Percentiles rank a stretch among this genome's conserved stretches.
Conservation (phyloP, 2,113 vertebrate genomes). For the Atlantisia rogersi region DNA sequence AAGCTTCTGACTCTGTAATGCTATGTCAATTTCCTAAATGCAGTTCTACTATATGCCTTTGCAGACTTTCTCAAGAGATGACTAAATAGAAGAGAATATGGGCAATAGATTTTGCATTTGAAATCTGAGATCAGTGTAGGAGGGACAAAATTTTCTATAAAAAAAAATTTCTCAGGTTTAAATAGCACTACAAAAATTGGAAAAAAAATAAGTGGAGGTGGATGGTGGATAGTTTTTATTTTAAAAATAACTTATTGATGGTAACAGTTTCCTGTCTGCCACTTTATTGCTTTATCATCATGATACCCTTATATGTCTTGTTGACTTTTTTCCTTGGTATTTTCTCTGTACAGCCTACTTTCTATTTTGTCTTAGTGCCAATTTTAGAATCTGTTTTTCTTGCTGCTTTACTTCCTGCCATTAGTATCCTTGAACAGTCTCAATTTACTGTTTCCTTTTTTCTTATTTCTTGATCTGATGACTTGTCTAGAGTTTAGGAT, state of each 20-base stretch:
- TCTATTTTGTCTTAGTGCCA: not conserved
- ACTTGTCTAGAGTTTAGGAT: not conserved
- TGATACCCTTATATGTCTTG: not conserved
- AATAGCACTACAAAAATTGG: not conserved
- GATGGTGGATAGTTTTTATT: not conserved
- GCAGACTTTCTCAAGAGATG: not conserved
- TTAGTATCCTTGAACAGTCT: not conserved
- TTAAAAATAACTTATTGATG: not conserved
- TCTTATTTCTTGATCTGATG: not conserved
- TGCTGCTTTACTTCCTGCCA: not conserved
- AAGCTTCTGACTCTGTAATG: not conserved
- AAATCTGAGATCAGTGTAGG: not conserved
- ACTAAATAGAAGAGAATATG: not conserved
- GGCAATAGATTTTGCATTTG: not conserved
- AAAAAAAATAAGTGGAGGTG: not conserved
- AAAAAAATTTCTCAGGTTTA: not conserved
- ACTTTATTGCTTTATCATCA: not conserved
- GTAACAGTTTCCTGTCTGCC: not conserved
- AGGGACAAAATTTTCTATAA: rapidly evolving
- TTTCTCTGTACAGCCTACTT: not conserved
- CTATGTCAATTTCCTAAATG: not conserved
- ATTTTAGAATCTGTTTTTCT: not conserved
- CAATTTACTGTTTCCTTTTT: not conserved
- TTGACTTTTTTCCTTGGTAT: not conserved
- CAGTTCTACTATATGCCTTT: not conserved